Conservation (phyloP, 2,888 invertebrate genomes). For the Altica lythri region DNA sequence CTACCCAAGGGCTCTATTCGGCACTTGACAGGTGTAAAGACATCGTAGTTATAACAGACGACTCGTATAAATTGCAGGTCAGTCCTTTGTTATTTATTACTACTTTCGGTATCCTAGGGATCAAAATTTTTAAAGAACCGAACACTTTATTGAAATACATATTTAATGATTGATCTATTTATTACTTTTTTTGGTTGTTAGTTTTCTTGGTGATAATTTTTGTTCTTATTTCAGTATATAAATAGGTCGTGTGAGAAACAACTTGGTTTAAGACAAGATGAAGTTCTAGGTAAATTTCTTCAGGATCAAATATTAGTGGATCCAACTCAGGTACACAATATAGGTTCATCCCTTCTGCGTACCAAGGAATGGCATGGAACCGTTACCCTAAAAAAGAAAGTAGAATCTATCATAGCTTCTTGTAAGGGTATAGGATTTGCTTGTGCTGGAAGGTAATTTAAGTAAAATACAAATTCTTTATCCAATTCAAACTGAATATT, state of each 20-base stretch:
- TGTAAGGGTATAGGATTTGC: constrained; percentile 81
- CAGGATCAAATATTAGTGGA: constrained; percentile 60
- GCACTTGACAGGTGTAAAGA: constrained; percentile 88
- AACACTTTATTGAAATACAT: too few relatives aligned
- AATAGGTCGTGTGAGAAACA: constrained; percentile 85
- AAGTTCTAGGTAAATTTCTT: constrained; percentile 65
- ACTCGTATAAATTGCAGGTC: constrained; percentile 81
- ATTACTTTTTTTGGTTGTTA: too few relatives aligned
- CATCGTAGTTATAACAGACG: constrained; percentile 86
- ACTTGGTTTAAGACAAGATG: constrained; percentile 73
- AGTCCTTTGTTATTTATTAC: too few relatives aligned
- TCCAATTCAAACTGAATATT: too few relatives aligned
- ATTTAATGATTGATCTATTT: too few relatives aligned
- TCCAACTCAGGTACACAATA: constrained; percentile 61
- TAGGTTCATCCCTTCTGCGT: constrained; percentile 67
- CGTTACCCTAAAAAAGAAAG: constrained; percentile 73
- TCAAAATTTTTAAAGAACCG: too few relatives aligned
- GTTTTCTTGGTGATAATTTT: too few relatives aligned
- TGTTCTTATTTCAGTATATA: constrained; percentile 74
- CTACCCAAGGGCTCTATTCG: constrained; percentile 79
- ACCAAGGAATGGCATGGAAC: constrained; percentile 80
- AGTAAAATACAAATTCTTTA: constrained; percentile 30
- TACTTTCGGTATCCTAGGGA: too few relatives aligned
- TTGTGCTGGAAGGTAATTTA: constrained; percentile 66
- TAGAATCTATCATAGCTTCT: constrained; percentile 73